Evolutionary conservation across 2,797 vertebrate genomes (phyloP).

Genomic region (Falco columbarius): DNA sequence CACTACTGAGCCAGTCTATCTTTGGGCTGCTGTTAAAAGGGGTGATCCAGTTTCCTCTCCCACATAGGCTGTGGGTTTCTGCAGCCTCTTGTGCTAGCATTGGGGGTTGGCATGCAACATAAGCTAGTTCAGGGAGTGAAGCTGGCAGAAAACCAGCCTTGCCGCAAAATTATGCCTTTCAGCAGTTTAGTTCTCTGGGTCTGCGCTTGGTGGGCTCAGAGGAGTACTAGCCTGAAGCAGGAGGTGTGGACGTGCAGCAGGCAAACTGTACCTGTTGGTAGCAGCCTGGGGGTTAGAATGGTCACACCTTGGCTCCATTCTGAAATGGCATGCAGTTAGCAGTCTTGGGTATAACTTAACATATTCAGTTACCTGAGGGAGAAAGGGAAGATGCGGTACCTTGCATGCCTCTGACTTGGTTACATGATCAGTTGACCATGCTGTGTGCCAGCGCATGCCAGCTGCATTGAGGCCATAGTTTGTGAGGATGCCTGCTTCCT

Average conservation of each 20-base stretch:
- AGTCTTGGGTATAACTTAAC: background rate
- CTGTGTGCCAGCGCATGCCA: background rate
- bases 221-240: background rate
- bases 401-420: background rate
- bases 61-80: background rate
- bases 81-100: background rate
- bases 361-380: background rate
- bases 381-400: background rate
- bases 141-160: background rate
- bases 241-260: accelerated
- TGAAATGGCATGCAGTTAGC: background rate
- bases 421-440: background rate
- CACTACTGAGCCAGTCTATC: background rate
- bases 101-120: background rate
- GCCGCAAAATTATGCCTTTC: background rate
- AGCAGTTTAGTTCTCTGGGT: background rate
- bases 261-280: background rate
- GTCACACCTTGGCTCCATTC: background rate
- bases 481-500: background rate
- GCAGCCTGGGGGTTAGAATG: background rate
- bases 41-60: background rate
- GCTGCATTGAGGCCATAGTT: background rate
- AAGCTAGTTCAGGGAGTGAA: background rate
- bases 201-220: background rate
- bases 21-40: background rate